These are phyloP conservation scores for Aspiorhynchus laticeps DNA, from an alignment of 2,113 vertebrate genomes.

Conservation along the genomic window DNA sequence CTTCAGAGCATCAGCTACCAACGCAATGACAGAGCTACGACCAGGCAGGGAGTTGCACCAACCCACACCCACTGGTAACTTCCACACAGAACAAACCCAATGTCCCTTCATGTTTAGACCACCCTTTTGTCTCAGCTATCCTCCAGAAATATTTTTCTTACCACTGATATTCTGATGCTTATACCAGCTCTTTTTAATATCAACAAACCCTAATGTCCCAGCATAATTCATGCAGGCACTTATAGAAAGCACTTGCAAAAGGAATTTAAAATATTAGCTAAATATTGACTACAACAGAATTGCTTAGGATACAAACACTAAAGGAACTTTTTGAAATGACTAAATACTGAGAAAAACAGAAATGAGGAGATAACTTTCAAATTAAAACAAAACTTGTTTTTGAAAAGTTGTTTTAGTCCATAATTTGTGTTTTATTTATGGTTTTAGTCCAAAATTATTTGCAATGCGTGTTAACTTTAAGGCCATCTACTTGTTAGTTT, in stretches of 20 bases:
- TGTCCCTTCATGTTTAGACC: background rate
- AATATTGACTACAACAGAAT: background rate
- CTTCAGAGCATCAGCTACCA: conserved; percentile 79
- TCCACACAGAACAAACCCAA: conserved; percentile 22
- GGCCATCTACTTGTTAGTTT: background rate
- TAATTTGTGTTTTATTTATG: background rate
- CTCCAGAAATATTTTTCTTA: conserved; percentile 15
- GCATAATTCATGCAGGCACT: background rate
- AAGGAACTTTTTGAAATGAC: background rate
- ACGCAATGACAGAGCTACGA: conserved; percentile 36
- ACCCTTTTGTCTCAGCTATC: conserved; percentile 14
- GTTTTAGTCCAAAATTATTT: background rate
- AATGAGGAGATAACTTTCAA: background rate
- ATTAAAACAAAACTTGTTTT: background rate
- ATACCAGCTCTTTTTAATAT: conserved; percentile 12
- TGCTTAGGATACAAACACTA: background rate
- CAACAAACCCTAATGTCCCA: conserved; percentile 9
- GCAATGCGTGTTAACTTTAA: background rate
- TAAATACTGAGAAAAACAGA: background rate
- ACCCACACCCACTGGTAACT: conserved; percentile 51
- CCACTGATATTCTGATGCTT: conserved; percentile 11
- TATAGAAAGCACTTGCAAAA: conserved; percentile 16
- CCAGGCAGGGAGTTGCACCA: conserved; percentile 49
- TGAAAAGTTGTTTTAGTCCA: background rate
- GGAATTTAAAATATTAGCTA: background rate